These are phyloP conservation scores for Synergus laeviventris DNA, from an alignment of 2,888 invertebrate species.

Conservation along the genomic window DNA sequence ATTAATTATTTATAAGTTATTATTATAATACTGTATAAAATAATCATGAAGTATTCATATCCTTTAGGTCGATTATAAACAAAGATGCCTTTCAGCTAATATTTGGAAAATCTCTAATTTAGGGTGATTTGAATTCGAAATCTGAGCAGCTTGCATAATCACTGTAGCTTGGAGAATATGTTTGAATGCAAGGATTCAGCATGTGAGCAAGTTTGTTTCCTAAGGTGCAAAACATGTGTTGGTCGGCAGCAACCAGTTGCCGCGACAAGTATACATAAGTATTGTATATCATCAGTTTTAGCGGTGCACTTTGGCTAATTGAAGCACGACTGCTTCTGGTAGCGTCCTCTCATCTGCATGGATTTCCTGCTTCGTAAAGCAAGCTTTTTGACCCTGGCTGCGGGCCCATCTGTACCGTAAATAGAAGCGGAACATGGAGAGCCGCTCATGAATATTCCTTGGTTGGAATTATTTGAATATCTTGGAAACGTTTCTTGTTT, in stretches of 20 bases:
- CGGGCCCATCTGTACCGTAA: conserved; percentile 62
- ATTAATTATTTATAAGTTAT: too few relatives aligned
- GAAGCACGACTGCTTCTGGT: conserved; percentile 67
- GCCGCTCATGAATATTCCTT: conserved; percentile 72
- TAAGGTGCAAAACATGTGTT: background rate
- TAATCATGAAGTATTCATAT: too few relatives aligned
- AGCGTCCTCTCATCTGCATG: conserved; percentile 70
- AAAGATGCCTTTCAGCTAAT: too few relatives aligned
- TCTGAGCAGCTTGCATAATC: conserved; percentile 5
- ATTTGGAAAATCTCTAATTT: too few relatives aligned
- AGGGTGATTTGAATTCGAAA: background rate
- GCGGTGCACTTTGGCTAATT: conserved; percentile 70
- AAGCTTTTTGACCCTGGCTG: conserved; percentile 62
- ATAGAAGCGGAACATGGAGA: conserved; percentile 65
- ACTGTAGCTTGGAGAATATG: background rate
- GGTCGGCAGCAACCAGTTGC: conserved; percentile 50
- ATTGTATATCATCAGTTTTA: conserved; percentile 53
- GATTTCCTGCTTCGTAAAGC: conserved; percentile 71
- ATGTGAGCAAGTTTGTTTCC: background rate
- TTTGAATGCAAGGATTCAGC: conserved; percentile 3
- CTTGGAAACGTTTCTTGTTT: conserved; percentile 35
- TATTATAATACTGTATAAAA: too few relatives aligned
- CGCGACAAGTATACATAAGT: conserved; percentile 48
- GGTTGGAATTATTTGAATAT: conserved; percentile 69
- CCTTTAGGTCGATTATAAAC: too few relatives aligned